Evolutionary conservation across 2,888 invertebrate species (phyloP).

Genomic region (Helicoverpa assulta): DNA sequence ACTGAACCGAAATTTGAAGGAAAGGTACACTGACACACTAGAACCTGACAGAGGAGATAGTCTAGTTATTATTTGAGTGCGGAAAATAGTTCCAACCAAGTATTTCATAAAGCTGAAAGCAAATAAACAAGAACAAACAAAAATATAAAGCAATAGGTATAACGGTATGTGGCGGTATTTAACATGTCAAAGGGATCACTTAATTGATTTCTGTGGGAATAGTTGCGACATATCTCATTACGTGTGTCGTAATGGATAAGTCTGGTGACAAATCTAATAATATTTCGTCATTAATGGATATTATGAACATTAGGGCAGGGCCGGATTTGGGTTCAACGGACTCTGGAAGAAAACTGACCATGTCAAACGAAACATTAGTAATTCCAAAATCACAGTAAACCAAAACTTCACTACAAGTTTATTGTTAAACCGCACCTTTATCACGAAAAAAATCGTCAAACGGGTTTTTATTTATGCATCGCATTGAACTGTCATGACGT

Average conservation of each 20-base stretch:
- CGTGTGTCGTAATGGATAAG: constrained; percentile 44
- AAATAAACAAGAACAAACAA: not conserved
- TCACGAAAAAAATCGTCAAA: too few species aligned
- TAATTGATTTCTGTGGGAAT: constrained; percentile 50
- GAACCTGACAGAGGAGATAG: too few species aligned
- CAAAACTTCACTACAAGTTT: too few species aligned
- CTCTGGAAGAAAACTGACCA: not conserved
- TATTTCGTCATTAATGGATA: constrained; percentile 56
- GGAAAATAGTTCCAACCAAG: too few species aligned
- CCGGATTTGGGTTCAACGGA: constrained; percentile 7
- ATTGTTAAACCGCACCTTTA: too few species aligned
- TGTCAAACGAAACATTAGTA: not conserved
- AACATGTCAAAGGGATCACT: constrained; percentile 44
- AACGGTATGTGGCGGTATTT: constrained; percentile 23
- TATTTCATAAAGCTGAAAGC: constrained; percentile 1
- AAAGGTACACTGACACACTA: too few species aligned
- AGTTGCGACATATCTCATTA: constrained; percentile 54
- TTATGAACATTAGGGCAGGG: constrained; percentile 39
- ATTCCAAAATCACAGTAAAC: not conserved
- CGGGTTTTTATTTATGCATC: too few species aligned
- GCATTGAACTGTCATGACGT: too few species aligned
- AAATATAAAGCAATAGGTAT: constrained; percentile 14
- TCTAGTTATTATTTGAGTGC: too few species aligned
- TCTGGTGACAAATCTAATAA: constrained; percentile 59
- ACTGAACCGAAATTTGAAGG: too few species aligned